These are phyloP conservation scores for Corythornis vintsioides DNA, from an alignment of 2,113 vertebrate genomes.

Conservation along the genomic window DNA sequence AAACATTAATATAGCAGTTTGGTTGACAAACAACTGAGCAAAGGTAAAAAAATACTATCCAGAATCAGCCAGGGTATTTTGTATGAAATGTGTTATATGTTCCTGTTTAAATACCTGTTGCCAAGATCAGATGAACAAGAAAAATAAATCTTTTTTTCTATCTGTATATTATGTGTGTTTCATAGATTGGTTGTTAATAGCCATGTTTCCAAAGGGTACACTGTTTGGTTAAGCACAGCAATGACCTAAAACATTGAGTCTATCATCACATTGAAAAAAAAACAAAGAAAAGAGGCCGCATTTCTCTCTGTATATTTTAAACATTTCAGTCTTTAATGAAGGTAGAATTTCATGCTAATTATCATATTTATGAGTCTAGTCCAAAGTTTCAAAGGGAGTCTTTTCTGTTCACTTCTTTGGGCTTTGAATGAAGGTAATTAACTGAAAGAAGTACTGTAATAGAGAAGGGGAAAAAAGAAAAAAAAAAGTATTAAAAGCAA, in stretches of 20 bases:
- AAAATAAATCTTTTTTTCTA: conserved; percentile 66
- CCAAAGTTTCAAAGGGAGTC: neutral
- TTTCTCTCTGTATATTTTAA: conserved; percentile 9
- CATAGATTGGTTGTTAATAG: conserved; percentile 57
- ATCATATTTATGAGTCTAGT: conserved; percentile 1
- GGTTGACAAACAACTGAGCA: neutral
- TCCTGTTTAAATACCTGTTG: conserved; percentile 55
- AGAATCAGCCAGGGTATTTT: conserved; percentile 30
- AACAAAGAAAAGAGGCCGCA: neutral
- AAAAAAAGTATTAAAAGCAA: conserved; percentile 29
- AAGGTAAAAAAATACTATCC: conserved; percentile 1
- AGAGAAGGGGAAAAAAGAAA: neutral
- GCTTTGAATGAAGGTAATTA: conserved; percentile 40
- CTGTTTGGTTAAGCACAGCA: conserved; percentile 29
- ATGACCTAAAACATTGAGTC: conserved; percentile 28
- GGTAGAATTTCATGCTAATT: conserved; percentile 45
- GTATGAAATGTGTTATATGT: conserved; percentile 30
- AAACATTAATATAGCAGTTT: neutral
- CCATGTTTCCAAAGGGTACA: conserved; percentile 45
- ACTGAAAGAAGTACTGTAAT: conserved; percentile 11
- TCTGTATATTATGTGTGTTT: conserved; percentile 46
- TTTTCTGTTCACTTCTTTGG: conserved; percentile 24
- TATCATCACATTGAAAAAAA: conserved; percentile 1
- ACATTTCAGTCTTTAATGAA: conserved; percentile 15
- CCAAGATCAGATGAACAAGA: conserved; percentile 69